Evolutionary conservation across 2,797 vertebrate genomes (phyloP).

Genomic region (Distichodus sexfasciatus): DNA sequence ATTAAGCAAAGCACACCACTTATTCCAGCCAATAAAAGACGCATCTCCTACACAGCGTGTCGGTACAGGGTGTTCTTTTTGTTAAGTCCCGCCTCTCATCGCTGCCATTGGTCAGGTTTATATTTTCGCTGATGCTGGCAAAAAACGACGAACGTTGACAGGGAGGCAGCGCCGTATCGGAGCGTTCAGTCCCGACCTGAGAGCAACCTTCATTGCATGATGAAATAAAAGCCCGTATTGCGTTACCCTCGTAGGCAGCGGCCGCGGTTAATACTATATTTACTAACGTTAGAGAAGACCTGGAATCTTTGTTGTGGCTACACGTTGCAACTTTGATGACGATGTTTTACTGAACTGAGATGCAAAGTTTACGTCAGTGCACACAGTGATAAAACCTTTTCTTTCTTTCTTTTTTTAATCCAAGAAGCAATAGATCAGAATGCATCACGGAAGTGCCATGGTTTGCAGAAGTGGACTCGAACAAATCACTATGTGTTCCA

Average conservation of each 20-base stretch:
- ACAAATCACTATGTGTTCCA: too few relatives aligned
- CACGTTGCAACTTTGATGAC: too few relatives aligned
- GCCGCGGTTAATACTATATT: background rate
- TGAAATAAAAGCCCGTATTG: constrained; percentile 1
- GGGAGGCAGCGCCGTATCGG: constrained; percentile 19
- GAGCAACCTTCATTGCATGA: constrained; percentile 1
- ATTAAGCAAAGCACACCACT: constrained; percentile 75
- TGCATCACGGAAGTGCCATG: too few relatives aligned
- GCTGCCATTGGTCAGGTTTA: constrained; percentile 69
- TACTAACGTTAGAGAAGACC: background rate
- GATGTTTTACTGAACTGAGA: too few relatives aligned
- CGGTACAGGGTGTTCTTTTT: constrained; percentile 78
- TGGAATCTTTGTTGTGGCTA: background rate
- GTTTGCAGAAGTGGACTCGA: too few relatives aligned
- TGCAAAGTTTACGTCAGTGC: too few relatives aligned
- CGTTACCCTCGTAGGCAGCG: too few relatives aligned
- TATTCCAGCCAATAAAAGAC: constrained; percentile 70
- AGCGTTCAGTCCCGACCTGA: background rate
- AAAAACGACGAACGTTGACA: constrained; percentile 25
- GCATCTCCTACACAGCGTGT: too few relatives aligned
- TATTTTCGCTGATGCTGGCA: constrained; percentile 65
- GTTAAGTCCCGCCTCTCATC: constrained; percentile 70
- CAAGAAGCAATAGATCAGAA: too few relatives aligned
- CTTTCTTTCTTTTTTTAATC: too few relatives aligned
- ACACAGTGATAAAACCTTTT: too few relatives aligned